Percentiles rank a stretch among this genome's conserved stretches.
Evolutionary conservation across 2,888 invertebrate species (phyloP).

Genomic region (Atherix ibis): DNA sequence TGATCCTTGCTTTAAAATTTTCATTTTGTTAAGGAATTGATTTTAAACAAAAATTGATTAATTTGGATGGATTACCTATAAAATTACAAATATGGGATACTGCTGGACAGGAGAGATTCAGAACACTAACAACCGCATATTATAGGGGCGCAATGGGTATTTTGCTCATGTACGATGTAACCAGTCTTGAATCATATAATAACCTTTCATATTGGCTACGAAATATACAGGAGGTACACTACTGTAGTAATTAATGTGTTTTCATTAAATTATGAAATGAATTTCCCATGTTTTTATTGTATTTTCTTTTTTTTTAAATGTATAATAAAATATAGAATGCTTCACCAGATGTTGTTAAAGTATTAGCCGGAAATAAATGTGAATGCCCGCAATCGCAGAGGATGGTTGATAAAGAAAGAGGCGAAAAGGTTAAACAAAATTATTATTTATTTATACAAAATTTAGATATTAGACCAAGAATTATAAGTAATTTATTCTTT

Average conservation of each 20-base stretch:
- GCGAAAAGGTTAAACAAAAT: conserved; percentile 48
- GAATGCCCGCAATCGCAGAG: conserved; percentile 58
- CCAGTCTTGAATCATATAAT: conserved; percentile 78
- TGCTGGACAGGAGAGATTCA: conserved; percentile 45
- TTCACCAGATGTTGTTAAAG: conserved; percentile 72
- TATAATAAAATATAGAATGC: conserved; percentile 70
- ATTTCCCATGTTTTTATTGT: too few species aligned
- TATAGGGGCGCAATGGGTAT: conserved; percentile 86
- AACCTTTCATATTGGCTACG: conserved; percentile 80
- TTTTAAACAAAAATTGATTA: conserved; percentile 80
- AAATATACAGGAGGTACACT: conserved; percentile 72
- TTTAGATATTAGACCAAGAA: background rate
- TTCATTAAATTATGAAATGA: background rate
- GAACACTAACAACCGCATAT: conserved; percentile 75
- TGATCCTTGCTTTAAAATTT: too few species aligned
- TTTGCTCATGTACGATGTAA: conserved; percentile 79
- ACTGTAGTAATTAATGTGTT: background rate
- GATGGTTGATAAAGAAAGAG: conserved; percentile 62
- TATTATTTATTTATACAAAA: background rate
- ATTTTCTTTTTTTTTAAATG: too few species aligned
- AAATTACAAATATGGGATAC: conserved; percentile 66
- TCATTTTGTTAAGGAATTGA: conserved; percentile 52
- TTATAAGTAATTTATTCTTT: too few species aligned
- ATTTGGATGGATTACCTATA: conserved; percentile 70
- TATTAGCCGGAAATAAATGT: conserved; percentile 73